Base-by-base conservation (phyloP, 2,113 vertebrate genomes). In the Phylloscopus whistleri region DNA sequence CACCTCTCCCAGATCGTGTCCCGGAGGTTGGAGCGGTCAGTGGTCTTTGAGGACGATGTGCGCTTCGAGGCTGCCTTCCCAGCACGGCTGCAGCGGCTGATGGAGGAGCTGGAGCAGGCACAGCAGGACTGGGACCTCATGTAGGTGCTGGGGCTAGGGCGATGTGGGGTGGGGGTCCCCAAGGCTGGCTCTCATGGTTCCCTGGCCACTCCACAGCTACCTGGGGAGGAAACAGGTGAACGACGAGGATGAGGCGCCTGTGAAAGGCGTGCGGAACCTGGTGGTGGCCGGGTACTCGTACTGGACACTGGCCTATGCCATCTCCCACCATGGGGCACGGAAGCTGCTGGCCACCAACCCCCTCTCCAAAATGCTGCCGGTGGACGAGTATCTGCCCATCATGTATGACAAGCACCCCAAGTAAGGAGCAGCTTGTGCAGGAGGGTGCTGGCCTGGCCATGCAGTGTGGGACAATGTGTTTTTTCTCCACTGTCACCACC, bases 361-460 rank as follows among this genome's bases (percentile, higher is more conserved):
- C 1, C 97, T 99, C 63, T 98, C 96, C 90, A 99, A 99, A 95
- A 99, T 99, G 98, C 97, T 99, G 77, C 99, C 99, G 0, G 98
- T 99, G n/a, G 99, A 99, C 0, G 99, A 99, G 92, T 99, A 99
- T 96, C 97, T 99, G 84, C 99, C 99, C 96, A 98, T 99, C 97
- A 99, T 99, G 99, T 99, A 99, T 1, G 98, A 99, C 98, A 99
- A 98, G 85, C 99, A 99, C 92, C 98, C 99, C 90, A 99, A 99
- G 99, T 99, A 97, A 97, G 97, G 55, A 91, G 28, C 0, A 0
- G 7, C 97, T 97, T 39, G 9, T 41, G 69, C 23, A 8, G 59
- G n/a, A 52, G 63, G 33, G 56, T 8, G 8, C 84, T 86, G 53
- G 16, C 6, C 10, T 10, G 56, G 60, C n/a, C 3, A 1, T 67